Conservation (phyloP, 2,797 vertebrate species). For the Sebastes vulpes region DNA sequence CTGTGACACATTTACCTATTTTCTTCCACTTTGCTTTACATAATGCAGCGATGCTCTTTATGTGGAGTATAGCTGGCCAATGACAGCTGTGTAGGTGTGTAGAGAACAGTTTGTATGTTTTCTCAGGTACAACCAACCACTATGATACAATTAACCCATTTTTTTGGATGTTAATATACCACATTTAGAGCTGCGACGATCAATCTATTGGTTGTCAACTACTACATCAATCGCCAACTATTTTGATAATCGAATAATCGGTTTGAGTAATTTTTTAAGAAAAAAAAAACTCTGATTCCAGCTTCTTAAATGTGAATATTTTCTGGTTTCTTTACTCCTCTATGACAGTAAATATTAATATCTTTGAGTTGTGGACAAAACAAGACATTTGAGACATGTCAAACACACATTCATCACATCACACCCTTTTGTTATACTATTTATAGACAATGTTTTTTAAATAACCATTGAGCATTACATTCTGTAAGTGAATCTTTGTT, state of each 20-base stretch:
- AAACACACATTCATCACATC: neutral
- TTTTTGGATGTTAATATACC: neutral
- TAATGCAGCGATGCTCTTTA: slow-evolving; percentile 19
- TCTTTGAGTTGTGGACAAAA: too few species aligned
- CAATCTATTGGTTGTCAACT: too few species aligned
- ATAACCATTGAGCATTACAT: neutral
- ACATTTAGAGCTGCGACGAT: too few species aligned
- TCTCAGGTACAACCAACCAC: neutral
- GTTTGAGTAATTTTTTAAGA: too few species aligned
- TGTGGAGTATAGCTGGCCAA: neutral
- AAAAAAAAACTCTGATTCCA: too few species aligned
- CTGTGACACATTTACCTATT: slow-evolving; percentile 32
- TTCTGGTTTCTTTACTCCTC: too few species aligned
- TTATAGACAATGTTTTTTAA: neutral
- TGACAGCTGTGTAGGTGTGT: neutral
- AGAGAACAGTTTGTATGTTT: neutral
- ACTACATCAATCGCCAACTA: too few species aligned
- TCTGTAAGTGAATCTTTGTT: neutral
- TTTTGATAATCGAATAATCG: too few species aligned
- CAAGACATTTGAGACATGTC: too few species aligned
- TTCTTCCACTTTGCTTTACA: slow-evolving; percentile 15
- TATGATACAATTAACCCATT: neutral
- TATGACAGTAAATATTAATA: too few species aligned
- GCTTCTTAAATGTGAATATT: too few species aligned
- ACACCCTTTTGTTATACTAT: neutral